These are phyloP conservation scores for Poicephalus meyeri DNA, from an alignment of 2,113 vertebrate species.

Conservation along the genomic window DNA sequence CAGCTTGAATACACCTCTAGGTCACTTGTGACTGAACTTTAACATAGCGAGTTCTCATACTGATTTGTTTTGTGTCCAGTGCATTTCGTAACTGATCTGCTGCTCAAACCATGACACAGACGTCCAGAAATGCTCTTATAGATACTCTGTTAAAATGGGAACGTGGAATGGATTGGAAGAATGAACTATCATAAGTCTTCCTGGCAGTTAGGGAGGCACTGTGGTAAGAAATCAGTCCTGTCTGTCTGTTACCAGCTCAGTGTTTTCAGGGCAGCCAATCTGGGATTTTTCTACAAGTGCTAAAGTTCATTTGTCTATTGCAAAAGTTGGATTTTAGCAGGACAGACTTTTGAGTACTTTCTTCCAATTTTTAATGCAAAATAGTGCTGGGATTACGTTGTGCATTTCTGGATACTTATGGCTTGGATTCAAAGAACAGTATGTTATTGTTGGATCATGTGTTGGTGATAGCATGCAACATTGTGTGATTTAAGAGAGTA, in stretches of 20 bases:
- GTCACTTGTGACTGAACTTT: not conserved
- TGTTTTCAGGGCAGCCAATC: not conserved
- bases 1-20: not conserved
- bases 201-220: not conserved
- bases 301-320: not conserved
- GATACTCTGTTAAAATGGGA: not conserved
- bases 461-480: not conserved
- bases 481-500: not conserved
- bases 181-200: not conserved
- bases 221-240: not conserved
- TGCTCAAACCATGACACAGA: not conserved
- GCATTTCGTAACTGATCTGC: not conserved
- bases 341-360: not conserved
- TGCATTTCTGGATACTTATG: not conserved
- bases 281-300: not conserved
- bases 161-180: not conserved
- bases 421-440: not conserved
- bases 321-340: not conserved
- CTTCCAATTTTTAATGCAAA: not conserved
- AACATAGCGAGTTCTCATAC: fast-evolving
- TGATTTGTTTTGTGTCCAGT: not conserved
- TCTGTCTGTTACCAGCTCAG: not conserved
- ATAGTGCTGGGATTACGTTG: not conserved
- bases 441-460: not conserved
- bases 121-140: not conserved